phyloP scores from a whole-genome alignment of 2,113 vertebrate genomes.

The Rhinoderma darwinii region DNA sequence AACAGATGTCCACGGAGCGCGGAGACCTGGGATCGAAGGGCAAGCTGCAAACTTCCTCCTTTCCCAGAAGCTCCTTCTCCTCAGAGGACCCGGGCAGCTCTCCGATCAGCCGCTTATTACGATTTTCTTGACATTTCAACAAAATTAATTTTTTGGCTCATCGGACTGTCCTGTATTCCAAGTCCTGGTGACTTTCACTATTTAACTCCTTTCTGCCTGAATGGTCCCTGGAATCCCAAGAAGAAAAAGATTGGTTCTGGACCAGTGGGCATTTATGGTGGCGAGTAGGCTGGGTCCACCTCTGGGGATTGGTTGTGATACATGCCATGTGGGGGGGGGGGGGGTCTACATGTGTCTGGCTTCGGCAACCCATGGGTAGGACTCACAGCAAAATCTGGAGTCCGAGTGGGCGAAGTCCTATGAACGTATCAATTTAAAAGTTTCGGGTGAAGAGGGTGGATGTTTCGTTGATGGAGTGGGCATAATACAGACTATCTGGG shows the following conservation, averaged over 20 bases:
- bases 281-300: not conserved
- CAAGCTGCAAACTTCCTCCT: constrained; percentile 34
- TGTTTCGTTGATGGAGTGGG: not conserved
- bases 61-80: constrained; percentile 44
- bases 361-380: not conserved
- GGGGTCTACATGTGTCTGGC: not conserved
- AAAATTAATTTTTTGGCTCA: constrained; percentile 19
- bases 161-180: not conserved
- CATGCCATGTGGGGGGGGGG: not conserved
- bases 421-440: not conserved
- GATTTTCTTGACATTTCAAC: constrained; percentile 5
- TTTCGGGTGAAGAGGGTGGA: not conserved
- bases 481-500: not conserved
- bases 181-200: not conserved
- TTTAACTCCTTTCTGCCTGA: constrained; percentile 1
- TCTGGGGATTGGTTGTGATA: not conserved
- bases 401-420: not conserved
- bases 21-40: constrained; percentile 33
- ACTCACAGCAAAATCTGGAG: not conserved
- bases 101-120: not conserved
- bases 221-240: no score
- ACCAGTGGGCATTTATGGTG: not conserved
- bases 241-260: not conserved
- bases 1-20: constrained; percentile 33
- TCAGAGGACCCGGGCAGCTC: not conserved